Evolutionary conservation across 2,113 vertebrate species (phyloP), one percentile per base, ranked within the genome.

Genomic region (Amazona vittata): DNA sequence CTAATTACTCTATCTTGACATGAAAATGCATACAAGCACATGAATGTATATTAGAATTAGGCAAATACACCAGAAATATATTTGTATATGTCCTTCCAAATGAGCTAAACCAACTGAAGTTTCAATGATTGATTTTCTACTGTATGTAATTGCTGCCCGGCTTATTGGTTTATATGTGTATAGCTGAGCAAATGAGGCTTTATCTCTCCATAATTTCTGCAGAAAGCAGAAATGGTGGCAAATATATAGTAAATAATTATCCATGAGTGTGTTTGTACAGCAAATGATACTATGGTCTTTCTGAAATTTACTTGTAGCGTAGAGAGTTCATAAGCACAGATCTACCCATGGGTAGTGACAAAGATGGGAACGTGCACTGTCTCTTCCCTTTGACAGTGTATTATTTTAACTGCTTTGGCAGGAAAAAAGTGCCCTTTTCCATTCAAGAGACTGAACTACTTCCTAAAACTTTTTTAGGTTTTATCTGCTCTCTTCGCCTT

Each of bases 11-110:
- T 47, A n/a, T 70, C 90, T 89, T 92, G 83, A 84, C 62, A 65
- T 63, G 35, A 44, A 77, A 90, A 92, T 65, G 44, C 64, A 78
- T 71, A 86, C 76, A 86, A 44, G 55, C 80, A 92, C 1, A 3
- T 78, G 90, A 71, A 81, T 71, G 68, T 68, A 16, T 94, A 86
- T 95, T 91, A 76, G 75, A 95, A 95, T 95, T 82, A 95, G 86
- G 73, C 80, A 94, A 93, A 97, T 78, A 63, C 15, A 86, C 37
- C 46, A 73, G 67, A 83, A 84, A 90, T 63, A 69, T 62, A 83
- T 93, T 88, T 57, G 13, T 80, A 64, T 67, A 49, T 76, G 86
- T 90, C 60, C 83, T 93, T 93, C 59, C 76, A 95, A 89, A 86
- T 84, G 83, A 93, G 55, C 64, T 60, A 88, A 92, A 94, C 13